Evolutionary conservation across 1,140 invertebrate species (phyloP).

Genomic region (Nasonia giraulti): DNA sequence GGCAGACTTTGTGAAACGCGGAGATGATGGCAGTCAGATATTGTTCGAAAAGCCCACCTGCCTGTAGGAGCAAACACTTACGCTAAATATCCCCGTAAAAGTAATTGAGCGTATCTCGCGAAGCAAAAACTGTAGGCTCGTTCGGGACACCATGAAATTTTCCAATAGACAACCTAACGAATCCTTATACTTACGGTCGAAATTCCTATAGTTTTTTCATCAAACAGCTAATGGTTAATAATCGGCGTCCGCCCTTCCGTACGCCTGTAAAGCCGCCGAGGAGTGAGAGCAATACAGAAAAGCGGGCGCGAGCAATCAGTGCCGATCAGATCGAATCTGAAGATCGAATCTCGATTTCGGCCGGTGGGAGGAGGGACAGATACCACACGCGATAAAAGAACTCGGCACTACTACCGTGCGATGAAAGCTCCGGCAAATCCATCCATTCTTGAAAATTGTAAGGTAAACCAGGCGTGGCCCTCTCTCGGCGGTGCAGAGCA

Average conservation of each 20-base stretch:
- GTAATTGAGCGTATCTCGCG: no score
- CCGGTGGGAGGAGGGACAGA: neutral
- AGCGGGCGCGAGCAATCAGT: neutral
- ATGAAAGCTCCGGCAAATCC: constrained; percentile 22
- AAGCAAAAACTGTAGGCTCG: no score
- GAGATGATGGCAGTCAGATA: no score
- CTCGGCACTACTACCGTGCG: neutral
- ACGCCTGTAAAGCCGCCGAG: neutral
- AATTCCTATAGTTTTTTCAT: constrained; percentile 6
- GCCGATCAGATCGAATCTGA: neutral
- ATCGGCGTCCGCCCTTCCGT: neutral
- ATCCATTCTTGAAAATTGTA: constrained; percentile 8
- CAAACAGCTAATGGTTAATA: constrained; percentile 7
- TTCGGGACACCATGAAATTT: neutral
- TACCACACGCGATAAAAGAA: neutral
- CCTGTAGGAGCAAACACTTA: no score
- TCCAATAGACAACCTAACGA: neutral
- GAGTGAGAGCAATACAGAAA: neutral
- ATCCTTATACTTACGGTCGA: neutral
- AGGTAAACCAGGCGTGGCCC: constrained; percentile 16
- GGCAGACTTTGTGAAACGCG: no score
- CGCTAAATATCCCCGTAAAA: no score
- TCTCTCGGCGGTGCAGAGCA: neutral
- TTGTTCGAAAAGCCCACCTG: no score
- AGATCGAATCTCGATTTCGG: neutral